Evolutionary conservation across 2,797 vertebrate species (phyloP), one percentile per base, ranked within the genome.

Genomic region (Uromys caudimaculatus): DNA sequence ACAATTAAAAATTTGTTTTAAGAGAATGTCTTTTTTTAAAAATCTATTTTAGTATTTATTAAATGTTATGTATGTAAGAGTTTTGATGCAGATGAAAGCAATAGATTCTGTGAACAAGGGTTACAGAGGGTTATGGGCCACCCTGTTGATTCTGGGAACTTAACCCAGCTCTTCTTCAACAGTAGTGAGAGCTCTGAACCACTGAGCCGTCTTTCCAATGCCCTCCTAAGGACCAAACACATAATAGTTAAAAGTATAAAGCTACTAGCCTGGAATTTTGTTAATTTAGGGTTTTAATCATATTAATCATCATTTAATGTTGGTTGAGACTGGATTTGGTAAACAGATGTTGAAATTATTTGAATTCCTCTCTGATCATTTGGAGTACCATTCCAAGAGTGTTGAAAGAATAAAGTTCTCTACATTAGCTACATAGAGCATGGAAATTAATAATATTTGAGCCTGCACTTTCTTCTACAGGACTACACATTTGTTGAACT

Each of bases 241-340:
- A 27, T 76, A 71, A 0, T 82, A 60, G 52, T 85, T 91, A 62
- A 50, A 82, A 94, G 16, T 81, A 78, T 83, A 50, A 91, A 67
- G 13, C 24, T 73, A 1, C 11, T 90, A 52, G 13, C 50, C 94
- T 97, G 32, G 10, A 89, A 93, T 92, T 94, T 93, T 38, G 2
- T 96, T 97, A 84, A 64, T 93, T 94, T 93, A 77, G 11, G 76
- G 47, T 83, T 92, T 9, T 73, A 52, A 47, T 60, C 0, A 77
- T 89, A 81, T 90, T 94, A 89, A 91, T 6, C 6, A 8, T 38
- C 89, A 32, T 78, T 82, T 94, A 41, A 87, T 93, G 4, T 94
- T 91, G 67, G 2, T 82, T 58, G 16, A 29, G n/a, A 13, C 38
- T 84, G 12, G 73, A 73, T 41, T 87, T 35, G 58, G 19, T 21